These are phyloP conservation scores for Heterodera carotae DNA, from an alignment of 1,140 invertebrate species.

Conservation along the genomic window DNA sequence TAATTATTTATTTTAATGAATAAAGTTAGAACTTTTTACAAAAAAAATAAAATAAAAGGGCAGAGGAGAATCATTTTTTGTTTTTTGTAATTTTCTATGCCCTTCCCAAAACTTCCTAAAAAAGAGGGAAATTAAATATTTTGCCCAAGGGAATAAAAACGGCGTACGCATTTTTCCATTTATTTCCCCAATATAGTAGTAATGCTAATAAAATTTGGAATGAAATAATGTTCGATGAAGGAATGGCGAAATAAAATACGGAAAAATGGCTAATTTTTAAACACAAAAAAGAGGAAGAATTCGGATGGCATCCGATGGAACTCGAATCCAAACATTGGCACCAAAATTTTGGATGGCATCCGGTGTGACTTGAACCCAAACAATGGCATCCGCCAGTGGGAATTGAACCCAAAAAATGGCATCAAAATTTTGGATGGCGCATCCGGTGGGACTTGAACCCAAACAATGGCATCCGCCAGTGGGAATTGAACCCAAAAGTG, in stretches of 20 bases:
- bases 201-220: too few species aligned
- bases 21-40: too few species aligned
- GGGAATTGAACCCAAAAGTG: neutral
- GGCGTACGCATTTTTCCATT: conserved; percentile 5
- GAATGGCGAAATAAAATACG: too few species aligned
- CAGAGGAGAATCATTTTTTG: too few species aligned
- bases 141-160: neutral
- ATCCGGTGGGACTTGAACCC: too few species aligned
- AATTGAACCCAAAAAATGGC: neutral
- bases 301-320: neutral
- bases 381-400: neutral
- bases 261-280: too few species aligned
- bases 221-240: too few species aligned
- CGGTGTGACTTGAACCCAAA: too few species aligned
- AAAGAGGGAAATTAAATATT: neutral
- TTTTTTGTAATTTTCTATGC: neutral
- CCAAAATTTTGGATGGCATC: conserved; percentile 11
- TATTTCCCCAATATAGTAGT: too few species aligned
- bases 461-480: neutral
- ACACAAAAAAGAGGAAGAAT: neutral
- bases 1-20: too few species aligned
- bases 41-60: too few species aligned
- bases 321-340: neutral
- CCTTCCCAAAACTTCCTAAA: neutral
- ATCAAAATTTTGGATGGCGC: conserved; percentile 12